Evolutionary conservation across 1,140 invertebrate species (phyloP), one percentile per base, ranked within the genome.

Genomic region (Nixonia krombeini): DNA sequence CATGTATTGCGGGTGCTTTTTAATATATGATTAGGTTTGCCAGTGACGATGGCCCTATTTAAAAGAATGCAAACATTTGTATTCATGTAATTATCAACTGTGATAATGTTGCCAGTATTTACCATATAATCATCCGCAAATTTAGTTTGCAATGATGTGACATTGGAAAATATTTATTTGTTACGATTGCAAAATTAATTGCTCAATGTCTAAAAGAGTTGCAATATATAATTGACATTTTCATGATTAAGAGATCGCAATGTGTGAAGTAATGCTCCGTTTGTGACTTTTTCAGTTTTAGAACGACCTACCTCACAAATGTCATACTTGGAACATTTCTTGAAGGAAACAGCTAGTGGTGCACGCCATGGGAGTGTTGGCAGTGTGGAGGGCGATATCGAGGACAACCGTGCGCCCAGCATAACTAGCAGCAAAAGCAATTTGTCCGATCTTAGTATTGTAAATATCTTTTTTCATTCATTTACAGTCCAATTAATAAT

Each of bases 291-390:
- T 88, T 74, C 86, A 95, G 93, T 95, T 88, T 85, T 93, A 86
- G 93, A 94, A 82, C 86, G 93, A 72, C 93, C 93, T 50, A 90
- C 92, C 33, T 95, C 94, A 31, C 93, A 95, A 84, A 92, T 95
- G 90, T 95, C 93, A 55, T 94, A 95, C 83, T 83, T 94, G 70
- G 93, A 95, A 78, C 93, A 95, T 74, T 95, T 96, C 79, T 84
- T 95, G 64, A 96, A 95, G 81, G 93, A 95, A 81, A 88, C 90
- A 33, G 81, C 85, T 23, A 80, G 79, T 15, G 83, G 78, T 71
- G 75, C 80, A 18, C 87, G 87, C 73, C 87, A 87, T 42, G 89
- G 89, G 55, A 91, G 89, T 28, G 86, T 90, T 21, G 90, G 91
- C 75, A 91, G 90, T 67, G 91, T 92, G 69, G 91, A 92, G 67